Base-by-base conservation (phyloP, 92 coral and sea anemone genomes). In the Metridium senile region DNA sequence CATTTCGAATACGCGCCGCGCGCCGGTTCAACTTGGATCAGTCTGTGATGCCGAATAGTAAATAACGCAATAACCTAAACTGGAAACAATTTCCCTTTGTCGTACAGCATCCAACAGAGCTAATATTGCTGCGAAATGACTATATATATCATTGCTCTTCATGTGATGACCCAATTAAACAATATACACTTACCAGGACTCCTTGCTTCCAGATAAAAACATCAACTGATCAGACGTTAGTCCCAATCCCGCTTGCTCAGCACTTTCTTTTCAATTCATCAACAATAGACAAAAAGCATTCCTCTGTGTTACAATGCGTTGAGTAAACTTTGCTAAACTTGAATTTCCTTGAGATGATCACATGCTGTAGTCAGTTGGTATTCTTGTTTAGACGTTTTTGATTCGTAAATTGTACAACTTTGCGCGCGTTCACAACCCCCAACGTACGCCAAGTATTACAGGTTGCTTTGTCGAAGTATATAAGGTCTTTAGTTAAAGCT, bases 181-280 rank as follows among this genome's bases (percentile, higher is more conserved):
- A 9, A 57, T 57, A 63, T 28, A 58, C 53, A 73, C 78, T 73
- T 73, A 73, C 78, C 78, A 46, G 32, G 67, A 25, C 52, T 25
- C 10, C 29, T 43, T 33, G 21, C 3, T 21, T 11, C 43, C 13
- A 8, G 69, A 63, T 63, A 63, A 29, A 35, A 63, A 31, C 69
- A 63, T 29, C 26, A 39, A 73, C 53, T 22, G 33, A 54, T 28
- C 49, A 39, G 13, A 6, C 49, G 49, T n/a, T n/a, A n/a, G n/a
- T 10, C 49, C 13, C 31, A 73, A 73, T 51, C 39, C 34, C 29
- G 68, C 78, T 73, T 28, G 78, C 78, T 73, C 78, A 73, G 78
- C 78, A 73, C 33, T 56, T 73, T 70, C 35, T 49, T 7, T 46
- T 31, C 64, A 30, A 30, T 65, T 31, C n/a, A 29, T 30, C 30